Percentiles rank a stretch among this genome's conserved stretches.
Conservation (phyloP, 2,797 vertebrate species). For the Crocidura indochinensis region DNA sequence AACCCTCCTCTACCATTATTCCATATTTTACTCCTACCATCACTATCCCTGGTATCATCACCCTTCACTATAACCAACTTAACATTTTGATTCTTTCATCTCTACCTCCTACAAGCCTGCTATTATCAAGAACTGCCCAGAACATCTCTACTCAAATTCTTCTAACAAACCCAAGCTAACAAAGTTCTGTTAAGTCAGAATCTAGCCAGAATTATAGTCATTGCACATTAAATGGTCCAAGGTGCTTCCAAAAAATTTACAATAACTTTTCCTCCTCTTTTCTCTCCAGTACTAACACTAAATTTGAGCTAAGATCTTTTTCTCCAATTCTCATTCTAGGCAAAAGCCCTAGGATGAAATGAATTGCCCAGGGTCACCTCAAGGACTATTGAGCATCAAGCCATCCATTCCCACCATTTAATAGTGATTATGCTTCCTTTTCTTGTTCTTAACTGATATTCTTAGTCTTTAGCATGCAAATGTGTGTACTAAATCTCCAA, state of each 20-base stretch:
- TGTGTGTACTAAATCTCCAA: neutral
- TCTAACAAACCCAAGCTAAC: neutral
- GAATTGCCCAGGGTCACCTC: neutral
- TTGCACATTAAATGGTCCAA: neutral
- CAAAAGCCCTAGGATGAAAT: neutral
- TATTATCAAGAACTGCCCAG: neutral
- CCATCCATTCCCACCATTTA: neutral
- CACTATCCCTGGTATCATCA: neutral
- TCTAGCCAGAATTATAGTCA: neutral
- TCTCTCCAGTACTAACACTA: too few relatives aligned
- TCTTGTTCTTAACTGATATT: neutral
- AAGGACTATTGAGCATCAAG: too few relatives aligned
- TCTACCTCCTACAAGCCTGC: neutral
- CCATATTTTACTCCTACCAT: neutral
- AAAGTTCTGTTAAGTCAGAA: neutral
- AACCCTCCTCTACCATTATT: neutral
- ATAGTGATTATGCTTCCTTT: neutral
- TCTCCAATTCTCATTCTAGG: neutral
- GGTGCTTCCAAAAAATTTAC: constrained; percentile 4
- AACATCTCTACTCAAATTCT: neutral
- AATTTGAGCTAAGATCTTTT: neutral
- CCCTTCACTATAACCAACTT: too few relatives aligned
- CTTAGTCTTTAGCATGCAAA: constrained; percentile 16
- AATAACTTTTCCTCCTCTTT: neutral
- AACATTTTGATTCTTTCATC: neutral